Percentiles rank a stretch among this genome's conserved stretches.
These are phyloP conservation scores for Anoura caudifer DNA, from an alignment of 2,113 vertebrate species.

Conservation along the genomic window DNA sequence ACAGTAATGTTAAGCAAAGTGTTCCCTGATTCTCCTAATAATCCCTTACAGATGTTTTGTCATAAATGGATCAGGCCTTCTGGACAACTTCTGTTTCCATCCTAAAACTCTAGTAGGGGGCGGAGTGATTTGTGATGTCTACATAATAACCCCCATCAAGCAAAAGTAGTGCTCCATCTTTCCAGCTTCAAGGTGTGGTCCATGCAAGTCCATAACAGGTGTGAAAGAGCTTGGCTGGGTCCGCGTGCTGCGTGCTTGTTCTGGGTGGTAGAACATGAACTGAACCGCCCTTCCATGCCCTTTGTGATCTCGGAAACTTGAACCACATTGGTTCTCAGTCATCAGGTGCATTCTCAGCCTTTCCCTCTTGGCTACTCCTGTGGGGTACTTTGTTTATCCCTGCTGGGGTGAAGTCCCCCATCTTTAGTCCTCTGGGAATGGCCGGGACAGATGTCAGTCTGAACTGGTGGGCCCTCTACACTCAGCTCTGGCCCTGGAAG, in stretches of 20 bases:
- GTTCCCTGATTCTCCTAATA: background rate
- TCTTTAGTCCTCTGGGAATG: background rate
- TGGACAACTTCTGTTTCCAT: background rate
- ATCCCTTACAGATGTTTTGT: background rate
- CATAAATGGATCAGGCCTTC: background rate
- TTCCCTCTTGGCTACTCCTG: background rate
- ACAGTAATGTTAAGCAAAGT: background rate
- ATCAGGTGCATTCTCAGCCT: fast-evolving
- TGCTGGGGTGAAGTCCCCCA: background rate
- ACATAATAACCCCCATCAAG: background rate
- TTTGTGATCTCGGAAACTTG: background rate
- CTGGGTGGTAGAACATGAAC: fast-evolving
- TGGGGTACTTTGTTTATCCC: background rate
- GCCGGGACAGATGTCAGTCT: background rate
- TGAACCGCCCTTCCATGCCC: fast-evolving
- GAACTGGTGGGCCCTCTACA: fast-evolving
- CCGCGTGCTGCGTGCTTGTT: fast-evolving
- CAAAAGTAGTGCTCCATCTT: background rate
- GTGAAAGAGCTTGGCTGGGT: no score
- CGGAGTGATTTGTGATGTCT: background rate
- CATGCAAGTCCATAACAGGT: fast-evolving
- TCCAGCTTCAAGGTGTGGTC: background rate
- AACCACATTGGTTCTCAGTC: background rate
- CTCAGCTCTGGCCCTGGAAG: background rate
- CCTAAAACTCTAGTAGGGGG: background rate